Evolutionary conservation across 2,113 vertebrate species (phyloP), one percentile per base, ranked within the genome.

Genomic region (Anguilla rostrata): DNA sequence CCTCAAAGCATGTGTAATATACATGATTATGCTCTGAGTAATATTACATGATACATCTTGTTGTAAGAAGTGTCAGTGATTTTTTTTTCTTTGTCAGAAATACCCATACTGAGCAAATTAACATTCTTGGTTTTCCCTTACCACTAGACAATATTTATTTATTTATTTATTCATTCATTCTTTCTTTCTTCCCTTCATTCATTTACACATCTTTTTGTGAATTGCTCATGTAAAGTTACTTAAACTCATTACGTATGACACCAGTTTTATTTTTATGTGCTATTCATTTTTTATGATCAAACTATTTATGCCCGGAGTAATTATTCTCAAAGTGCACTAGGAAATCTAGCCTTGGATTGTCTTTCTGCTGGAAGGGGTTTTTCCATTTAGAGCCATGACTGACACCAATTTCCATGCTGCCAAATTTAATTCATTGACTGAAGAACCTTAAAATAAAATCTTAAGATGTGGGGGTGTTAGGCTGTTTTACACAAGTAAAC

Each of bases 1-100:
- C 39, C 39, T 86, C 79, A 66, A 91, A 91, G 87, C 78, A 89
- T 83, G 29, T 82, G 81, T 80, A n/a, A 71, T 81, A 41, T 63
- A 43, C 81, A 39, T 57, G 71, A 78, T 80, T 71, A 86, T 41
- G 29, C 39, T 41, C 46, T 81, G 57, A 71, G 81, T 60, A 9
- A 83, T 41, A 82, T 84, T 79, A 85, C 86, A 87, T 39, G 29
- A 63, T 60, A 53, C 53, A 11, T 75, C 71, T 34, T 75, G 71
- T 75, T 34, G 26, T 75, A 29, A 75, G n/a, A 75, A 75, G 29
- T 29, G 71, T 75, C 63, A 71, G n/a, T 20, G 4, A 53, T 53
- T 12, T 53, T 14, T 75, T 12, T 75, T 22, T 29, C 34, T 34
- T 75, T 26, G 22, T 22, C 26, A 12, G 71, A n/a, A 34, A 75